phyloP scores from a whole-genome alignment of 2,797 vertebrate genomes.

The Crax fasciolata region DNA sequence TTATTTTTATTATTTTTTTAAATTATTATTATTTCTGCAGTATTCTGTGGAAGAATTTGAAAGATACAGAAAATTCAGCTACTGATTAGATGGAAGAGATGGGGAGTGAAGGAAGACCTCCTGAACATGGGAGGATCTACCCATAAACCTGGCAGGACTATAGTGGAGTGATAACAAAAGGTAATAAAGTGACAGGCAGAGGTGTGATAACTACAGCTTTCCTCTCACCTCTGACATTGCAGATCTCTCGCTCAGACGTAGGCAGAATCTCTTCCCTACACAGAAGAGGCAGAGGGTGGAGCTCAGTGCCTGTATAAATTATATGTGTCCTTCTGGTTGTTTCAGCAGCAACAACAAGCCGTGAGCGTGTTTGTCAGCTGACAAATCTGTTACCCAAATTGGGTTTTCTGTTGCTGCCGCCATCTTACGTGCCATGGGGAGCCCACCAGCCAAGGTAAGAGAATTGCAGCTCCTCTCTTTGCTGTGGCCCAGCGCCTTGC shows the following conservation, averaged over 20 bases:
- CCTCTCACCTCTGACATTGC: conserved; percentile 16
- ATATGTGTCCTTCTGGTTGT: conserved; percentile 65
- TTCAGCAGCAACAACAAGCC: conserved; percentile 53
- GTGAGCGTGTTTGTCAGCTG: conserved; percentile 49
- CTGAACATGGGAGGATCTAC: background rate
- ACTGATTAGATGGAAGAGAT: background rate
- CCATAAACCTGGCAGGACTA: background rate
- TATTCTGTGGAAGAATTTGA: background rate
- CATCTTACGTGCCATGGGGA: conserved; percentile 54
- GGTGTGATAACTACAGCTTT: background rate
- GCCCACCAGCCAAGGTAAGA: conserved; percentile 72
- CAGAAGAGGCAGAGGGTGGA: conserved; percentile 73
- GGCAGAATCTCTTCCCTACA: conserved; percentile 28
- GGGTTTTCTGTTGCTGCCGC: conserved; percentile 7
- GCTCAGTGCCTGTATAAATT: conserved; percentile 63
- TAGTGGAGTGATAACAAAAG: background rate
- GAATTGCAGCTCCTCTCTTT: rapidly evolving
- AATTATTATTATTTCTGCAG: background rate
- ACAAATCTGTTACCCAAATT: conserved; percentile 32
- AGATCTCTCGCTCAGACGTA: background rate
- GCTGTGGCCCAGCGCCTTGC: background rate
- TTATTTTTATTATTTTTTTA: too few relatives aligned
- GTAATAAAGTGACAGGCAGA: background rate
- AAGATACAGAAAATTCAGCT: background rate
- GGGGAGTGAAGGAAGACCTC: background rate